A percentile compares a stretch with the other conserved stretches of the same genome.
Conservation (phyloP, 2,888 invertebrate genomes). For the Catocala nupta region DNA sequence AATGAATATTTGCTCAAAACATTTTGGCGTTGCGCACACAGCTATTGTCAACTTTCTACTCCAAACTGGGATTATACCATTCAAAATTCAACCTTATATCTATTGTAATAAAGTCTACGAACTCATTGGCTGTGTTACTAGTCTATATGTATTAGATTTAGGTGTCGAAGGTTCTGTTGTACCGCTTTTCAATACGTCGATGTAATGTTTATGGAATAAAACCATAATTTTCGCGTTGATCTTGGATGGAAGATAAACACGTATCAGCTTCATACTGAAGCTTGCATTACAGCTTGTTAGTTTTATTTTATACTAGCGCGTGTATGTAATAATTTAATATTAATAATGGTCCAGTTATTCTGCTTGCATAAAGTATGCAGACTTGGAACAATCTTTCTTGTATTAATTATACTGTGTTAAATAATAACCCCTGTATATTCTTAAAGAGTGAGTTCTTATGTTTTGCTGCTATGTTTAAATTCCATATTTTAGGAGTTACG, state of each 20-base stretch:
- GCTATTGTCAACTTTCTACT: conserved; percentile 66
- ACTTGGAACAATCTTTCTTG: neutral
- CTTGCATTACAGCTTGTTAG: neutral
- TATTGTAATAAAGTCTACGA: conserved; percentile 29
- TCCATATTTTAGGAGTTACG: too few species aligned
- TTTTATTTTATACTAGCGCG: neutral
- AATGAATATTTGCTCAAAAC: conserved; percentile 82
- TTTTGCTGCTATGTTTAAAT: too few species aligned
- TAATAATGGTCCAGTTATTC: neutral
- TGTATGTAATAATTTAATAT: too few species aligned
- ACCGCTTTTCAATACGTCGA: conserved; percentile 57
- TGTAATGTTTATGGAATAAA: conserved; percentile 24
- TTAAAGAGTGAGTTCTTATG: too few species aligned
- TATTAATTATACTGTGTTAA: too few species aligned
- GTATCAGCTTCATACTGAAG: neutral
- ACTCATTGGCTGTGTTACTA: conserved; percentile 7
- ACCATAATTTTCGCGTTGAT: conserved; percentile 15
- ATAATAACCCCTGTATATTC: too few species aligned
- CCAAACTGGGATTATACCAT: conserved; percentile 39
- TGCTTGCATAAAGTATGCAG: neutral
- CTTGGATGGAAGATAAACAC: conserved; percentile 12
- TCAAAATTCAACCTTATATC: conserved; percentile 52
- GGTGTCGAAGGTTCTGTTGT: conserved; percentile 51
- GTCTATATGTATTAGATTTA: conserved; percentile 62
- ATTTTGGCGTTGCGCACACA: conserved; percentile 70